Base-by-base conservation (phyloP, 2,797 vertebrate genomes). In the Darevskia mixta region DNA sequence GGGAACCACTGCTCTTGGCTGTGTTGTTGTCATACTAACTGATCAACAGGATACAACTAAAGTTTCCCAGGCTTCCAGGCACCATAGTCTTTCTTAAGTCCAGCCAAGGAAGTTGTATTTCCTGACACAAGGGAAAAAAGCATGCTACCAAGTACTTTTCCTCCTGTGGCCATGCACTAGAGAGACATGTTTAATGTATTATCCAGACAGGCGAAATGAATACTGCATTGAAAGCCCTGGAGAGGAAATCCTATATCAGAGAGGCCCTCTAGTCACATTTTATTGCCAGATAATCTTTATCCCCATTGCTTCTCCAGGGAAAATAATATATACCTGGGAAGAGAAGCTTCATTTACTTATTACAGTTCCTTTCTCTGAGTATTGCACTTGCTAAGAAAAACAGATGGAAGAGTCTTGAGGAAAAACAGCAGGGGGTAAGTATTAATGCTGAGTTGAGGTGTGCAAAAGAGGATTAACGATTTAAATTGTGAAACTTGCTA, bases 21-120 rank as follows among this genome's bases (percentile, higher is more conserved):
- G 3, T 66, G 76, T 92, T 85, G 3, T 92, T 84, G 4, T 81
- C 86, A 88, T 67, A 73, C 82, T 90, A 94, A 83, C 9, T 86
- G 92, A 58, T 80, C 88, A 94, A 75, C 9, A 88, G 90, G 69
- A 69, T 91, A 89, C 90, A 76, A 81, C 25, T 85, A 88, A 0
- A 29, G 27, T 66, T 90, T 90, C 43, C 45, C 35, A 87, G 11
- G 20, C 76, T 93, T 92, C 82, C 77, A 72, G 75, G 10, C 71
- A 93, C 66, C 87, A 55, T 3, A 55, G 67, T 2, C 25, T 90
- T 84, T 78, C 73, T 93, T n/a, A 82, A 58, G 83, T 4, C 32
- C 82, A 83, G 29, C 4, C 41, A 1, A 1, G 43, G 75, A 4
- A 2, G 64, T 73, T 27, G 1, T 66, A 20, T 76, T 90, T 83